Percentiles rank a stretch among this genome's conserved stretches.
These are phyloP conservation scores for Drosophila mayaguana DNA, from an alignment of 2,888 invertebrate species.

Conservation along the genomic window DNA sequence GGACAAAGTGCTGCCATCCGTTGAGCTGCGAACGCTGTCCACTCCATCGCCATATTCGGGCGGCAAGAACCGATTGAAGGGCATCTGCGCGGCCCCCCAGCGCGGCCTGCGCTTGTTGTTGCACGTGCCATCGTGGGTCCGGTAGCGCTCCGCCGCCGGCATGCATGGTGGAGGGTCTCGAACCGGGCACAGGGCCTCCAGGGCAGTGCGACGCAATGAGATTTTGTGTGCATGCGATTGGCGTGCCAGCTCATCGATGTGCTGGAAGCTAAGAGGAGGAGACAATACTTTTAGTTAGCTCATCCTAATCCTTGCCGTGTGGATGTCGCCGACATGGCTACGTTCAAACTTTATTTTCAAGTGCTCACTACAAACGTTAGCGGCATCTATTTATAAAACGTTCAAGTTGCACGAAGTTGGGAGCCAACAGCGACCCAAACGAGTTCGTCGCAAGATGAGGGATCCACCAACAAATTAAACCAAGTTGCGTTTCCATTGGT, in stretches of 20 bases:
- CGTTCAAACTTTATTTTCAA: slow-evolving; percentile 71
- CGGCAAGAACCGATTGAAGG: slow-evolving; percentile 92
- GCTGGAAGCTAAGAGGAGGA: slow-evolving; percentile 77
- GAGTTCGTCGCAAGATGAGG: slow-evolving; percentile 59
- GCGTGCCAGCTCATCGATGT: slow-evolving; percentile 82
- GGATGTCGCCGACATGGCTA: slow-evolving; percentile 52
- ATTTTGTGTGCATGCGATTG: slow-evolving; percentile 83
- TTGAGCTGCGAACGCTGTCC: slow-evolving; percentile 86
- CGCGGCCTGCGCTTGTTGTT: slow-evolving; percentile 92
- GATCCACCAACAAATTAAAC: slow-evolving; percentile 66
- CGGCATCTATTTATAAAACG: slow-evolving; percentile 83
- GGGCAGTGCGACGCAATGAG: slow-evolving; percentile 83
- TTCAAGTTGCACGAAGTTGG: slow-evolving; percentile 45
- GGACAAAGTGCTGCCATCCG: slow-evolving; percentile 88
- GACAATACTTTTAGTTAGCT: slow-evolving; percentile 24
- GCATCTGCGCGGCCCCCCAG: slow-evolving; percentile 93
- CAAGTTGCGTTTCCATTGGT: slow-evolving; percentile 40
- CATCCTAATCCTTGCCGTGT: slow-evolving; percentile 32
- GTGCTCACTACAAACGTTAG: slow-evolving; percentile 65
- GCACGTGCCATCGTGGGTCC: slow-evolving; percentile 95
- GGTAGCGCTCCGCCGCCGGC: slow-evolving; percentile 90
- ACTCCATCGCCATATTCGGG: slow-evolving; percentile 93
- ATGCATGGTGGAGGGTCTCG: slow-evolving; percentile 89
- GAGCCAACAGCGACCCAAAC: slow-evolving; percentile 44
- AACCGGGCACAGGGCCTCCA: slow-evolving; percentile 88